These are phyloP conservation scores for Nothoprocta pentlandii DNA, from an alignment of 2,113 vertebrate species.

Conservation along the genomic window DNA sequence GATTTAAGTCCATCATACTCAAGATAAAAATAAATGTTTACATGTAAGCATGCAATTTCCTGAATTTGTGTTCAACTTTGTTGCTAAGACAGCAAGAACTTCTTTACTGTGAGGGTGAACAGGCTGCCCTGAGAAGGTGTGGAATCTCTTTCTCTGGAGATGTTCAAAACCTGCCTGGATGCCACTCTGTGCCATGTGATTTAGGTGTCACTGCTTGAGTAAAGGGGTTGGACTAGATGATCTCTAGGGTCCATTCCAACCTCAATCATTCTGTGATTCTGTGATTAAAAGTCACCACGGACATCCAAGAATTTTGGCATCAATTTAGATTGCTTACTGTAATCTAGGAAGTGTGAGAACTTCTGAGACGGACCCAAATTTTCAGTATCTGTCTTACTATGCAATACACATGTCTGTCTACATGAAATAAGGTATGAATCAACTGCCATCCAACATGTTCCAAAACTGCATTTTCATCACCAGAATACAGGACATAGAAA, in stretches of 20 bases:
- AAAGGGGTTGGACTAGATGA: too few species aligned
- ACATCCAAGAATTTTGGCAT: not conserved
- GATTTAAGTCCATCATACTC: not conserved
- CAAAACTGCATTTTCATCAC: not conserved
- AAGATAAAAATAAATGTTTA: not conserved
- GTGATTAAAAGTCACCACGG: not conserved
- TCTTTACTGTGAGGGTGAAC: too few species aligned
- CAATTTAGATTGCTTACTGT: not conserved
- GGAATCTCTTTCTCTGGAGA: too few species aligned
- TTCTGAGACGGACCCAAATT: not conserved
- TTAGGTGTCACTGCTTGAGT: too few species aligned
- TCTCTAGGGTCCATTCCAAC: too few species aligned
- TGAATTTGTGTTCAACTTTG: not conserved
- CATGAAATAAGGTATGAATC: not conserved
- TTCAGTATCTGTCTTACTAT: not conserved
- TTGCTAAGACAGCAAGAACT: not conserved
- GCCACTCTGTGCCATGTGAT: too few species aligned
- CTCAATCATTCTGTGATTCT: too few species aligned
- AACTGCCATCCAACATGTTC: not conserved
- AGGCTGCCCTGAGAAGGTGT: too few species aligned
- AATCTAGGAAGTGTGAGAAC: not conserved
- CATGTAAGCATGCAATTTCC: not conserved
- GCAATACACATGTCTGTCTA: rapidly evolving
- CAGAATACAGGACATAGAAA: not conserved
- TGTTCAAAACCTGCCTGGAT: too few species aligned